Conservation (phyloP, 2,888 invertebrate species). For the Calameuta pallipes region DNA sequence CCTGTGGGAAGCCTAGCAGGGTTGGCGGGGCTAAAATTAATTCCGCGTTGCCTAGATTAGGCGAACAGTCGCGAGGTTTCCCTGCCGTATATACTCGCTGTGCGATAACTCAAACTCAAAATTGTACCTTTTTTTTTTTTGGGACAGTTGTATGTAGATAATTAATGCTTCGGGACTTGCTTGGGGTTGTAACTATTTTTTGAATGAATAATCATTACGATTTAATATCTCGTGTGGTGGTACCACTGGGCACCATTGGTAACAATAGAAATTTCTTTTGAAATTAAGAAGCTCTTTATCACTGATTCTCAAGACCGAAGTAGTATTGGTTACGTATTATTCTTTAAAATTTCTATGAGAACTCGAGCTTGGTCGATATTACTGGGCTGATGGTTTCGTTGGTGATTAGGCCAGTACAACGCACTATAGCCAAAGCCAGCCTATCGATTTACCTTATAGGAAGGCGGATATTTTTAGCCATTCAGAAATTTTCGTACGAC, state of each 20-base stretch:
- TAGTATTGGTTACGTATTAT: background rate
- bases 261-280: background rate
- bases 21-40: constrained; percentile 57
- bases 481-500: constrained; percentile 8
- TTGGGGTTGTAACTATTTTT: no score
- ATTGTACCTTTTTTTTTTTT: no score
- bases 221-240: background rate
- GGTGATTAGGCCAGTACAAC: background rate
- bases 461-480: constrained; percentile 16
- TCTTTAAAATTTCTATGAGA: background rate
- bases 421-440: no score
- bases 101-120: background rate
- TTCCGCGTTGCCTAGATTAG: constrained; percentile 53
- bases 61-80: constrained; percentile 53
- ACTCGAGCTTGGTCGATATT: background rate
- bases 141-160: no score
- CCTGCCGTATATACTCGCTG: constrained; percentile 23
- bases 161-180: no score
- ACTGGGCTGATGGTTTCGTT: background rate
- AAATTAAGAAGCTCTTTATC: no score
- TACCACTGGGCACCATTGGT: background rate
- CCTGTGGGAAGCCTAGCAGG: constrained; percentile 38
- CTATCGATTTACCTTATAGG: background rate
- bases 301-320: background rate
- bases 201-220: background rate